These are phyloP conservation scores for Stichodactyla helianthus DNA, from an alignment of 64 coral and sea anemone species.

Conservation along the genomic window DNA sequence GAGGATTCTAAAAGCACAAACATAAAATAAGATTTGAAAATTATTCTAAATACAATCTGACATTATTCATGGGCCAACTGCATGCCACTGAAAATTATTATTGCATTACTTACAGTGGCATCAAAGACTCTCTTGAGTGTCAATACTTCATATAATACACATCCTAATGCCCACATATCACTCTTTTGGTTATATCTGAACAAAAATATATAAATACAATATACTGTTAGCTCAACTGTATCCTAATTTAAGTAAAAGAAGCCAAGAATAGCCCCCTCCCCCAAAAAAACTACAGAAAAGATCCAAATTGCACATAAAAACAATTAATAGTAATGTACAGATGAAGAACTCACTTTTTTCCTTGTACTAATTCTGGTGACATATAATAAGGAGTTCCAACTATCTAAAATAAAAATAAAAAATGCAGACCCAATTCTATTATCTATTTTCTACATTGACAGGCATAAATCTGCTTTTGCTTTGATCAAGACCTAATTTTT, in stretches of 20 bases:
- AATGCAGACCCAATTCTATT: not conserved
- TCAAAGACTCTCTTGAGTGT: conserved; percentile 95
- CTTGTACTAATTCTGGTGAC: conserved; percentile 94
- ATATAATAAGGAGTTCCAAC: conserved; percentile 98
- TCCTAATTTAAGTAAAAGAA: too few species aligned
- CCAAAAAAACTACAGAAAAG: too few species aligned
- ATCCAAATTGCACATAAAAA: too few species aligned
- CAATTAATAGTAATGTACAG: not conserved
- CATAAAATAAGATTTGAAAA: not conserved
- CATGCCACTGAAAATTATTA: too few species aligned
- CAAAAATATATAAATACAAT: not conserved
- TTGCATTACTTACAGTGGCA: conserved; percentile 66
- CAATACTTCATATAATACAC: conserved; percentile 91
- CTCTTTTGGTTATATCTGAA: conserved; percentile 92
- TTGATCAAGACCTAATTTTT: too few species aligned
- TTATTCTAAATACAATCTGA: not conserved
- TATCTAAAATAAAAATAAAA: conserved; percentile 41
- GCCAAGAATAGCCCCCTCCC: too few species aligned
- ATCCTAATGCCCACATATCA: conserved; percentile 97
- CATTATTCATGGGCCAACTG: not conserved
- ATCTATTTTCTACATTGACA: not conserved
- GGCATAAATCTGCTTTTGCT: too few species aligned
- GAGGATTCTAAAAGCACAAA: conserved; percentile 65
- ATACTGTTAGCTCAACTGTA: too few species aligned
- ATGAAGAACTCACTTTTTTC: conserved; percentile 64